Percentiles rank a stretch among this genome's conserved stretches.
Conservation (phyloP, 2,113 vertebrate species). For the Scartelaos histophorus region DNA sequence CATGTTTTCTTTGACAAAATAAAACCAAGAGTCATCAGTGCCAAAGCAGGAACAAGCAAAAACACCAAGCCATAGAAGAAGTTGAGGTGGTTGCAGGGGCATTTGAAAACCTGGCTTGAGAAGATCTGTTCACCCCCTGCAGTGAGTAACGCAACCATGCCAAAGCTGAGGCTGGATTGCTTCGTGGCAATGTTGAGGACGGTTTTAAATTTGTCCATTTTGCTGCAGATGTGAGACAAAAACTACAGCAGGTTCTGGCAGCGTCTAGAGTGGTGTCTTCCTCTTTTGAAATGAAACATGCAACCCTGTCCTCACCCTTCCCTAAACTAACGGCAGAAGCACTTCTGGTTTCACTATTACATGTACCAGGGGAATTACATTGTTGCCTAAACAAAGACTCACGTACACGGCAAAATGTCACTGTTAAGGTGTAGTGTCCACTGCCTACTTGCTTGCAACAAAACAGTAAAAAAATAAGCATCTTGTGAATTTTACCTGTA, state of each 20-base stretch:
- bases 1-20: conserved; percentile 60
- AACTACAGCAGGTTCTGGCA: too few species aligned
- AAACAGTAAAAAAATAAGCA: too few species aligned
- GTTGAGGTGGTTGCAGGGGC: conserved; percentile 80
- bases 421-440: too few species aligned
- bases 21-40: conserved; percentile 76
- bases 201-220: conserved; percentile 70
- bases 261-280: too few species aligned
- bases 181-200: conserved; percentile 53
- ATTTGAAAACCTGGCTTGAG: conserved; percentile 72
- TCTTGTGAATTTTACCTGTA: too few species aligned
- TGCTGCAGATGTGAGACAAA: not conserved
- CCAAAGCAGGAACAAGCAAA: conserved; percentile 78
- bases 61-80: conserved; percentile 75
- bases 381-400: too few species aligned
- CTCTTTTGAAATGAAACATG: not conserved
- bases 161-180: conserved; percentile 63
- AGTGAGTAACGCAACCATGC: conserved; percentile 74
- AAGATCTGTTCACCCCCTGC: conserved; percentile 76
- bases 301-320: not conserved
- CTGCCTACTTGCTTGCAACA: too few species aligned
- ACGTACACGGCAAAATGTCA: too few species aligned
- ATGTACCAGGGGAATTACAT: not conserved
- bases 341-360: not conserved
- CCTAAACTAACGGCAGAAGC: not conserved